These are phyloP conservation scores for Anoplopoma fimbria DNA, from an alignment of 2,113 vertebrate species.

Conservation along the genomic window DNA sequence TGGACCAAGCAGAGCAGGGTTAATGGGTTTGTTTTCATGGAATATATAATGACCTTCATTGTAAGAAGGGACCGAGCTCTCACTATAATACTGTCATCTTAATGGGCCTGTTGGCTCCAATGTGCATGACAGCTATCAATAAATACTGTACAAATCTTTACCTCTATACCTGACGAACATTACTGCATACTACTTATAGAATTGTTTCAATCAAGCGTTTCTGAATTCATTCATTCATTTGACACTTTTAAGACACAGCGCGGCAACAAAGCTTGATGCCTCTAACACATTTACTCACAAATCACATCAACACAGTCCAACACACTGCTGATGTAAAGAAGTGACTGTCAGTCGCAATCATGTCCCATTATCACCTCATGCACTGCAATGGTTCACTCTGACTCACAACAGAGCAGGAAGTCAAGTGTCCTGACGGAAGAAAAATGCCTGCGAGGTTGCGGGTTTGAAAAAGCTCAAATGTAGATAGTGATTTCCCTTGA, in stretches of 20 bases:
- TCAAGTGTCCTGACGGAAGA: not conserved
- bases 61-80: no score
- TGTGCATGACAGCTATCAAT: not conserved
- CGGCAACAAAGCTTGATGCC: not conserved
- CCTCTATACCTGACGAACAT: not conserved
- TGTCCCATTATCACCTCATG: constrained; percentile 17
- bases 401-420: constrained; percentile 1
- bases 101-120: not conserved
- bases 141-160: not conserved
- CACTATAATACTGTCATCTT: not conserved
- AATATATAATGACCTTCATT: not conserved
- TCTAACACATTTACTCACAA: not conserved
- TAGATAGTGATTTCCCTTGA: not conserved
- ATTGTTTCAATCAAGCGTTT: not conserved
- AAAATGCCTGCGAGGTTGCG: no score
- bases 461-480: no score
- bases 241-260: not conserved
- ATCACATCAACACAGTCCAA: not conserved
- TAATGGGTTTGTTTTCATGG: not conserved
- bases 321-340: constrained; percentile 4
- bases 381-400: not conserved
- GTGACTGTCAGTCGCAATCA: not conserved
- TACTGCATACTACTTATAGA: not conserved
- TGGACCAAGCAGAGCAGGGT: not conserved
- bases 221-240: not conserved